Evolutionary conservation across 2,888 invertebrate species (phyloP), one percentile per base, ranked within the genome.

Genomic region (Melieria crassipennis): DNA sequence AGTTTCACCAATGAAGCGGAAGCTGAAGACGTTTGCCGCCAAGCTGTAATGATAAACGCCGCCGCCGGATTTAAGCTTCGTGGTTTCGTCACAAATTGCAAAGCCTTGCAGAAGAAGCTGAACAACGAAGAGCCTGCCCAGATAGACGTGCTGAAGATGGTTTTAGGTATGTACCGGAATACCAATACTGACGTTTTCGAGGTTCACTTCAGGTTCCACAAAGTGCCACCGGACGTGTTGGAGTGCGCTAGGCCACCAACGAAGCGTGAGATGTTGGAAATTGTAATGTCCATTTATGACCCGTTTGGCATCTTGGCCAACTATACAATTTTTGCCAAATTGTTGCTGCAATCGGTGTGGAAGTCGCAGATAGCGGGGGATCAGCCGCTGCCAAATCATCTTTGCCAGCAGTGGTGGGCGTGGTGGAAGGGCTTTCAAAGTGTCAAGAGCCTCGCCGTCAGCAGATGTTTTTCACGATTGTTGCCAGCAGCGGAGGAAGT

Each of bases 281-380:
- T 79, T 0, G 71, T 79, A 7, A 80, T 81, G 79, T 78, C 79
- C 0, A 52, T 81, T 7, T 82, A 75, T 67, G 79, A 81, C 58
- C 80, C 79, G 0, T 68, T 80, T 0, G 79, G 52, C n/a, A n/a
- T 50, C n/a, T 50, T 50, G 10, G 52, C 52, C 52, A n/a, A 50
- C 52, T 50, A 11, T n/a, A 10, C n/a, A 10, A 11, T 50, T 11
- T n/a, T 11, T 10, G 10, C 3, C 10, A 50, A 50, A 50, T n/a
- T 50, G 10, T n/a, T 50, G 1, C 10, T 50, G 52, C 52, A 50
- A 50, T n/a, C 10, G n/a, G 52, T 50, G n/a, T 50, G 52, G 52
- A 50, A 50, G 5, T 11, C 52, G n/a, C 5, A 50, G n/a, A n/a
- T 73, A 10, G 63, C 52, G 13, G 73, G 75, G 75, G 73, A 75